phyloP scores from a whole-genome alignment of 2,797 vertebrate species.

The Acanthurus leucopareius region DNA sequence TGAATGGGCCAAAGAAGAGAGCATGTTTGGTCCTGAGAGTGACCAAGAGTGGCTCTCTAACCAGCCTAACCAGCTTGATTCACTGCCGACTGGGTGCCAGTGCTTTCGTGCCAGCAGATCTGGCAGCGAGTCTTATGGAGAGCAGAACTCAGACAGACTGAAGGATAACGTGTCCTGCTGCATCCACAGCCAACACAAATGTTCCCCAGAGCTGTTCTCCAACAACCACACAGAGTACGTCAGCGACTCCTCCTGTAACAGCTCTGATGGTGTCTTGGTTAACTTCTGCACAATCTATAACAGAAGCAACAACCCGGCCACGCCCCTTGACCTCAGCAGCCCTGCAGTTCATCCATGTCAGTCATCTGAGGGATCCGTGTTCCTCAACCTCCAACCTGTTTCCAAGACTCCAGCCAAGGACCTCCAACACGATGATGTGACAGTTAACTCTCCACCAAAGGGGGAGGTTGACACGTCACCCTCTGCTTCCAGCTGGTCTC shows the following conservation, averaged over 20 bases:
- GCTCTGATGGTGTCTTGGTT: constrained; percentile 94
- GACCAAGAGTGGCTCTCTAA: constrained; percentile 69
- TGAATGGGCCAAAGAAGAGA: constrained; percentile 60
- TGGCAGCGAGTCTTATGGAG: constrained; percentile 75
- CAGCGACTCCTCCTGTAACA: constrained; percentile 96
- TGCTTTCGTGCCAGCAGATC: constrained; percentile 70
- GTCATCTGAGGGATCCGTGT: constrained; percentile 67
- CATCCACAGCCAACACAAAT: constrained; percentile 78
- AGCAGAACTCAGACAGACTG: constrained; percentile 63
- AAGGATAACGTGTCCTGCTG: constrained; percentile 77
- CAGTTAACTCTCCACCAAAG: constrained; percentile 66
- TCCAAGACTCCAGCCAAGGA: constrained; percentile 67
- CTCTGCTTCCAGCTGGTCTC: constrained; percentile 80
- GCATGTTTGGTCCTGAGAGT: constrained; percentile 52
- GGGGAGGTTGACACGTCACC: constrained; percentile 64
- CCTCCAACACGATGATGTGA: constrained; percentile 49
- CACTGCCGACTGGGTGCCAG: constrained; percentile 80
- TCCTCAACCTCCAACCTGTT: constrained; percentile 78
- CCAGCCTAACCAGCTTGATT: constrained; percentile 58
- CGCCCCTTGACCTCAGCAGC: constrained; percentile 83
- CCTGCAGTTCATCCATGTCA: constrained; percentile 86
- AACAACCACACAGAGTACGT: constrained; percentile 88
- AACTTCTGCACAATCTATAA: constrained; percentile 96
- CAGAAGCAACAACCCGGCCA: constrained; percentile 89
- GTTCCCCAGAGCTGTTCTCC: constrained; percentile 80